Base-by-base conservation (phyloP, 30 jellyfish, hydroid and myxozoan genomes). In the Chrysaora quinquecirrha region DNA sequence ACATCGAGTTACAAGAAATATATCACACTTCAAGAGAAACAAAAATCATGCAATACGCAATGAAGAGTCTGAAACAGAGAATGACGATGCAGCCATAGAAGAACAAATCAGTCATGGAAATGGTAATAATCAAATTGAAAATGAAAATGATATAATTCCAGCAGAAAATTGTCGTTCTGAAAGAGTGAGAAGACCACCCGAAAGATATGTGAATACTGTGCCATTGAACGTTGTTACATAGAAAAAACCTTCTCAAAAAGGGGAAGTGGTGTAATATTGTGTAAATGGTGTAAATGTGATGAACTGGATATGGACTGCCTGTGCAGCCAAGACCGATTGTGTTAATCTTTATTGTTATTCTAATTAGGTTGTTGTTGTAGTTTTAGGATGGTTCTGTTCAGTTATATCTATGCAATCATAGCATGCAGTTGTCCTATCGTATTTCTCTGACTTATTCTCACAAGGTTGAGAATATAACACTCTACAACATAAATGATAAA, bases 251-350 rank as follows among this genome's bases (percentile, higher is more conserved):
- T 48, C 49, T 73, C 78, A 73, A 73, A 52, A 73, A 30, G n/a
- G 85, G 85, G 85, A 48, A 48, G 85, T 73, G 78, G 48, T 73
- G 85, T 69, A 69, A n/a, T n/a, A n/a, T n/a, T n/a, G n/a, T n/a
- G n/a, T n/a, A n/a, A n/a, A n/a, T n/a, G n/a, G n/a, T n/a, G n/a
- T n/a, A n/a, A n/a, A n/a, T n/a, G n/a, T n/a, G n/a, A n/a, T n/a
- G n/a, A n/a, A n/a, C n/a, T n/a, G n/a, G n/a, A n/a, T n/a, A n/a
- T n/a, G n/a, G n/a, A n/a, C n/a, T n/a, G n/a, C n/a, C n/a, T n/a
- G n/a, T n/a, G n/a, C n/a, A n/a, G n/a, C n/a, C n/a, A n/a, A n/a
- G n/a, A n/a, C n/a, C n/a, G n/a, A n/a, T n/a, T n/a, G n/a, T n/a
- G n/a, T n/a, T n/a, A n/a, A n/a, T n/a, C n/a, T n/a, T n/a, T n/a